Percentiles rank a stretch among this genome's conserved stretches.
Evolutionary conservation across 1,140 invertebrate species (phyloP).

Genomic region (Lepidurus packardi): DNA sequence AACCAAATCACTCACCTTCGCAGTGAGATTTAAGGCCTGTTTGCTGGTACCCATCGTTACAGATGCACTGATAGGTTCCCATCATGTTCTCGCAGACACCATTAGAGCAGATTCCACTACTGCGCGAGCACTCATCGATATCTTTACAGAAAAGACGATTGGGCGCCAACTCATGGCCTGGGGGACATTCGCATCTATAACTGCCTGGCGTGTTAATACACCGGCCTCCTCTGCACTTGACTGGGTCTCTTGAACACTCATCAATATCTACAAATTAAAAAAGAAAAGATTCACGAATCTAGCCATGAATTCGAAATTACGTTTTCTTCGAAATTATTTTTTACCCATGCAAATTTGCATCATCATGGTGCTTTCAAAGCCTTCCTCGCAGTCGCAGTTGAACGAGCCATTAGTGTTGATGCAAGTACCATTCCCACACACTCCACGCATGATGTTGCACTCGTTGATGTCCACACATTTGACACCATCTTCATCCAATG

Average conservation of each 20-base stretch:
- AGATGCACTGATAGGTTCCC: conserved; percentile 80
- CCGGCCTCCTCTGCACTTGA: conserved; percentile 58
- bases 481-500: conserved; percentile 65
- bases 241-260: conserved; percentile 66
- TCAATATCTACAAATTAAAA: conserved; percentile 62
- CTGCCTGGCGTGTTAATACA: conserved; percentile 65
- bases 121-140: conserved; percentile 64
- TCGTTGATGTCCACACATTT: conserved; percentile 84
- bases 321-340: conserved; percentile 36
- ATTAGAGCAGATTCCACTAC: conserved; percentile 75
- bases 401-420: conserved; percentile 75
- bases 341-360: conserved; percentile 79
- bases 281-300: conserved; percentile 17
- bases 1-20: conserved; percentile 45
- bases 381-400: conserved; percentile 69
- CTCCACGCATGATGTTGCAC: conserved; percentile 73
- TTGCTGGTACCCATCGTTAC: conserved; percentile 70
- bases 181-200: conserved; percentile 63
- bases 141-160: conserved; percentile 61
- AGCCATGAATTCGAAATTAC: background rate
- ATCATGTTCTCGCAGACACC: conserved; percentile 79
- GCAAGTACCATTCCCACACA: conserved; percentile 77
- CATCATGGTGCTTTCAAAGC: conserved; percentile 66
- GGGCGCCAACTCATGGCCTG: conserved; percentile 59
- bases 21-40: conserved; percentile 57